Conservation (phyloP, 1,140 invertebrate species). For the Watersipora subatra region DNA sequence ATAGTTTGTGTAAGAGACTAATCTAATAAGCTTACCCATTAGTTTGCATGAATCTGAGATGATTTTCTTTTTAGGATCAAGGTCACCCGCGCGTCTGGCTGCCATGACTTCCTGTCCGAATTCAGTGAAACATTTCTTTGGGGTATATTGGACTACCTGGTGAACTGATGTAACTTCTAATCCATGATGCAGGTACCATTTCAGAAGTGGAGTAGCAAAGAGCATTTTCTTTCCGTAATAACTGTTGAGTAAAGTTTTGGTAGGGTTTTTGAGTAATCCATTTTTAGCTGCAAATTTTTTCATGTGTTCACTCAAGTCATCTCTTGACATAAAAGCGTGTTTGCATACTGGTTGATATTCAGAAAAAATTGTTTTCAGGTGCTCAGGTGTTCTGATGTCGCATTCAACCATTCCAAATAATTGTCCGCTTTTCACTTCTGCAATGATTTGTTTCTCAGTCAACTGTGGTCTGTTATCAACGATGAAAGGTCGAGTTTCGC, state of each 20-base stretch:
- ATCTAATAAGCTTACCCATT: background rate
- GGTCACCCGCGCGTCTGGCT: slow-evolving; percentile 14
- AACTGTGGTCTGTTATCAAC: slow-evolving; percentile 5
- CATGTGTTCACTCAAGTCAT: slow-evolving; percentile 1
- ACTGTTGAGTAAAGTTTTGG: background rate
- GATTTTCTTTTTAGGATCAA: slow-evolving; percentile 11
- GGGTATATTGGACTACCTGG: slow-evolving; percentile 2
- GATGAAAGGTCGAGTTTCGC: background rate
- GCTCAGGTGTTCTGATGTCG: slow-evolving; percentile 11
- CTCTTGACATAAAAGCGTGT: background rate
- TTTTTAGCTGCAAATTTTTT: background rate
- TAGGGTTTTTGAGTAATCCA: background rate
- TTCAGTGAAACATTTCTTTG: background rate
- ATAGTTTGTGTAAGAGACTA: too few relatives aligned
- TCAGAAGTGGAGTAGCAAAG: background rate
- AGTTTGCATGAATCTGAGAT: slow-evolving; percentile 13
- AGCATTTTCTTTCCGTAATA: background rate
- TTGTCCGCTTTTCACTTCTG: slow-evolving; percentile 4
- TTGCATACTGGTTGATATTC: background rate
- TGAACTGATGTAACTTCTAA: background rate
- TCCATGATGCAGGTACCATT: slow-evolving; percentile 5
- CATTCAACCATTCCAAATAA: slow-evolving; percentile 14
- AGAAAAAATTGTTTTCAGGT: background rate
- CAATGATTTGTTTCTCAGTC: slow-evolving; percentile 9
- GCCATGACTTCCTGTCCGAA: slow-evolving; percentile 1